A percentile compares a stretch with the other conserved stretches of the same genome.
Evolutionary conservation across 2,113 vertebrate genomes (phyloP).

Genomic region (Hemiprocne comata): DNA sequence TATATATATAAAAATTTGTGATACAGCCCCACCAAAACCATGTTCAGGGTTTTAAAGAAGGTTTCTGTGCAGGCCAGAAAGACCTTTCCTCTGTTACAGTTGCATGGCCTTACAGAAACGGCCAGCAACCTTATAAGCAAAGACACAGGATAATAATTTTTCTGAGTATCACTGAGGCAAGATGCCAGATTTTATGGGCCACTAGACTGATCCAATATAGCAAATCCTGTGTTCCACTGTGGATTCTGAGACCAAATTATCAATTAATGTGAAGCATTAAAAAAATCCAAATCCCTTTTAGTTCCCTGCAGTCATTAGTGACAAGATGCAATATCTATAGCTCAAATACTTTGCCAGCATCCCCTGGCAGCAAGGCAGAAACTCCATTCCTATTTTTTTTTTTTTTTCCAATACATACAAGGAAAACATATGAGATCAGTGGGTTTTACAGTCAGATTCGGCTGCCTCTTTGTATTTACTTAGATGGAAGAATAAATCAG

Average conservation of each 20-base stretch:
- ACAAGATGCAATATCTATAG: constrained; percentile 58
- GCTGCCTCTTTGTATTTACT: constrained; percentile 60
- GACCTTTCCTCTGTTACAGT: background rate
- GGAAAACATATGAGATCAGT: constrained; percentile 62
- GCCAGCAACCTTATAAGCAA: background rate
- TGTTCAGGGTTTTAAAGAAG: background rate
- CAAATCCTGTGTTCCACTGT: constrained; percentile 59
- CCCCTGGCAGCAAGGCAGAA: constrained; percentile 36
- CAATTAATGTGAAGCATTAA: constrained; percentile 67
- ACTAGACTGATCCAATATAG: constrained; percentile 54
- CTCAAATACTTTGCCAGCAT: constrained; percentile 43
- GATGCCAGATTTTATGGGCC: constrained; percentile 52
- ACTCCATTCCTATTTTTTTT: background rate
- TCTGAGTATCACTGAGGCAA: constrained; percentile 41
- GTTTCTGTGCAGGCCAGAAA: background rate
- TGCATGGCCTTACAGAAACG: background rate
- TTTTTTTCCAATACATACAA: background rate
- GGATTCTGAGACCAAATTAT: constrained; percentile 65
- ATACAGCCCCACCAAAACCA: background rate
- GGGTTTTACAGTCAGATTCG: constrained; percentile 20
- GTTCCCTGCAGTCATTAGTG: constrained; percentile 64
- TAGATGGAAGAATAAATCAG: constrained; percentile 60
- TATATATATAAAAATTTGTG: background rate
- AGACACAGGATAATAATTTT: constrained; percentile 1
- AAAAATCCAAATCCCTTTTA: constrained; percentile 60